Conservation (phyloP, 2,797 vertebrate genomes). For the Ciconia nigra region DNA sequence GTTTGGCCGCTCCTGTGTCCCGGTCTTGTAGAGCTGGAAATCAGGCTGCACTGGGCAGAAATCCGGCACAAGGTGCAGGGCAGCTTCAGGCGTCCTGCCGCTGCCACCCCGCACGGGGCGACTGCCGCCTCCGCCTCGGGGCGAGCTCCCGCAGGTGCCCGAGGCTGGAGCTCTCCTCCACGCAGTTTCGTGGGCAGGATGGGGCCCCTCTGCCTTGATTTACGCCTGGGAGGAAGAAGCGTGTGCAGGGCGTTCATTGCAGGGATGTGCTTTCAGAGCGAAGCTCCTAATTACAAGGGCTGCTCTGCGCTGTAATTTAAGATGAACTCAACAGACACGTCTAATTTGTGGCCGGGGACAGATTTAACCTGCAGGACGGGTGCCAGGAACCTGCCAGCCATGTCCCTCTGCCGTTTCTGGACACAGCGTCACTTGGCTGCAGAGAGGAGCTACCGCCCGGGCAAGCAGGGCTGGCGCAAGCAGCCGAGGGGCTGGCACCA, state of each 20-base stretch:
- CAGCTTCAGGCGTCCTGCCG: accelerated
- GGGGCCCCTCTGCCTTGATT: not conserved
- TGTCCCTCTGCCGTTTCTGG: not conserved
- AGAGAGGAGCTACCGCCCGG: accelerated
- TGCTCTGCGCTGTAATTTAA: constrained; percentile 33
- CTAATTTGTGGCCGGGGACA: constrained; percentile 53
- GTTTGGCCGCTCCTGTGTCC: not conserved
- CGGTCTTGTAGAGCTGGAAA: not conserved
- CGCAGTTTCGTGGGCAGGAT: not conserved
- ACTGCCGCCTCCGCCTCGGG: not conserved
- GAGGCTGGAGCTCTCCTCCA: not conserved
- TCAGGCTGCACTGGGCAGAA: not conserved
- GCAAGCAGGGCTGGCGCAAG: accelerated
- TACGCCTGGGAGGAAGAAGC: not conserved
- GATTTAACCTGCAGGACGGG: constrained; percentile 33
- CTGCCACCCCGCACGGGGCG: not conserved
- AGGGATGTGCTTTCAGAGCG: not conserved
- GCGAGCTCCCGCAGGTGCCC: not conserved
- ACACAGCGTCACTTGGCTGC: accelerated
- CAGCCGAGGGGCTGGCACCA: not conserved
- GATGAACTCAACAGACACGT: not conserved
- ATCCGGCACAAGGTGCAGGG: accelerated
- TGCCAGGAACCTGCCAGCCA: not conserved
- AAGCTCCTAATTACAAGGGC: constrained; percentile 37
- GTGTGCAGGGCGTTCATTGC: not conserved